phyloP scores from a whole-genome alignment of 1,140 invertebrate species.

The Sitobion miscanthi region DNA sequence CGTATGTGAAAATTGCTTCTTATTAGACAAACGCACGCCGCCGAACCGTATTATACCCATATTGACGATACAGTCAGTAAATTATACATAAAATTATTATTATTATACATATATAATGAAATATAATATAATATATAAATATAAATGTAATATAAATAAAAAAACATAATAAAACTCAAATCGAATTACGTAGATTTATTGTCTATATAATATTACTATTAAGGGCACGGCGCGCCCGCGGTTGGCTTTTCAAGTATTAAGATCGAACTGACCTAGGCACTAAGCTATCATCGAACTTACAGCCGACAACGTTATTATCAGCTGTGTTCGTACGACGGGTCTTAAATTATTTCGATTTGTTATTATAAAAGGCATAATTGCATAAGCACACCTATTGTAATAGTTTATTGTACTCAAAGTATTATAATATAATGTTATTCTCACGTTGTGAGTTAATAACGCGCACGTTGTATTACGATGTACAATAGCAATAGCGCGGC shows the following conservation, averaged over 20 bases:
- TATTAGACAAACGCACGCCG: background rate
- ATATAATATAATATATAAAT: background rate
- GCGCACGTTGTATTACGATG: background rate
- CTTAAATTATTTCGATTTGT: no score
- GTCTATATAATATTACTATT: no score
- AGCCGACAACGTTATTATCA: background rate
- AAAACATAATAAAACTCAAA: background rate
- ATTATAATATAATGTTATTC: background rate
- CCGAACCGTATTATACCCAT: no score
- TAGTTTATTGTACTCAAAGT: background rate
- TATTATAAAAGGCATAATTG: no score
- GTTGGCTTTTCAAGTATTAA: no score
- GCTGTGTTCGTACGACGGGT: background rate
- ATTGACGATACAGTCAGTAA: background rate
- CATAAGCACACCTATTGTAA: background rate
- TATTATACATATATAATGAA: background rate
- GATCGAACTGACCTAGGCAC: background rate
- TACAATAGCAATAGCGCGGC: background rate
- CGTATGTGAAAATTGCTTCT: background rate
- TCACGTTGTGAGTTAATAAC: no score
- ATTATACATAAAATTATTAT: background rate
- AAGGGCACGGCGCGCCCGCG: no score
- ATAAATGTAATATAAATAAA: no score
- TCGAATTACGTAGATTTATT: no score
- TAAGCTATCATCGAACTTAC: background rate